phyloP scores from a whole-genome alignment of 2,888 invertebrate species.

The Schrankia costaestrigalis region DNA sequence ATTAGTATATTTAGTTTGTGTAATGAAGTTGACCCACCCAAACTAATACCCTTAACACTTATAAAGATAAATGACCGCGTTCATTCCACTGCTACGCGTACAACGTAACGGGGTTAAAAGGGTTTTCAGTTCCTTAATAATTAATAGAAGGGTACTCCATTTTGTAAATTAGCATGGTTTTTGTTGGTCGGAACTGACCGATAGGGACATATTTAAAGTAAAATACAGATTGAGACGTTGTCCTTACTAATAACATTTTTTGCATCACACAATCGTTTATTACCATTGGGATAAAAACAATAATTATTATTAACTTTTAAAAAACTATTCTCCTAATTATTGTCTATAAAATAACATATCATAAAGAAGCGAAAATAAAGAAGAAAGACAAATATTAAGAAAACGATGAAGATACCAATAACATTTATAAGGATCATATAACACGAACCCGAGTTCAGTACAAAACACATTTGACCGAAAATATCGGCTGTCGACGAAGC shows the following conservation, averaged over 20 bases:
- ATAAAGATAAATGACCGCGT: constrained; percentile 66
- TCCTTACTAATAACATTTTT: too few species aligned
- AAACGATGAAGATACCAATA: neutral
- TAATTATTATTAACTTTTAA: too few species aligned
- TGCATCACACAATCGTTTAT: too few species aligned
- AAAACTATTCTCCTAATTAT: too few species aligned
- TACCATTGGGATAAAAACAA: too few species aligned
- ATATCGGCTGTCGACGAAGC: constrained; percentile 20
- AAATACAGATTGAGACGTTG: too few species aligned
- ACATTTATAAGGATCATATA: constrained; percentile 9
- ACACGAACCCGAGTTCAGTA: constrained; percentile 10
- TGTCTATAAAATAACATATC: too few species aligned
- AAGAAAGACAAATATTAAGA: too few species aligned
- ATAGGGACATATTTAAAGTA: too few species aligned
- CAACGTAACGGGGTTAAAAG: constrained; percentile 58
- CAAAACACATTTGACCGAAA: constrained; percentile 31
- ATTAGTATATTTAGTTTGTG: constrained; percentile 46
- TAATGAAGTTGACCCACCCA: constrained; percentile 46
- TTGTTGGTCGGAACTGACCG: constrained; percentile 26
- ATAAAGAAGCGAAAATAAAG: too few species aligned
- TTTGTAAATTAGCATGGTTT: constrained; percentile 56
- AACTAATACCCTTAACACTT: constrained; percentile 53
- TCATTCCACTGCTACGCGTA: constrained; percentile 48
- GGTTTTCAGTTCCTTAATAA: constrained; percentile 64
- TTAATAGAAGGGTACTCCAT: constrained; percentile 62